Evolutionary conservation across 2,113 vertebrate genomes (phyloP).

Genomic region (Pardalotus punctatus): DNA sequence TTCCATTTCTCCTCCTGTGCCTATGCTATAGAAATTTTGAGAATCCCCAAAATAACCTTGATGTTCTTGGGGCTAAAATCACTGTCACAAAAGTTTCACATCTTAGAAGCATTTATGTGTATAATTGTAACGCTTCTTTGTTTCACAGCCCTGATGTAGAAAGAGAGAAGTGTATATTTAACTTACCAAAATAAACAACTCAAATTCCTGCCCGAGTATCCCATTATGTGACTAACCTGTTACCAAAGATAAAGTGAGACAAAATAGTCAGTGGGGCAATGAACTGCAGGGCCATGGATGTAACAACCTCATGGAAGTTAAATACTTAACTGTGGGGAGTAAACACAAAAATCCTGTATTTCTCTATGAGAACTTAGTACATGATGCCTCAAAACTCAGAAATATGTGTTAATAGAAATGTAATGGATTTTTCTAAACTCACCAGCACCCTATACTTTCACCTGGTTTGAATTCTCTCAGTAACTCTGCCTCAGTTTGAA

Average conservation of each 20-base stretch:
- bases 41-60: background rate
- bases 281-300: background rate
- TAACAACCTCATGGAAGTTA: background rate
- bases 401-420: background rate
- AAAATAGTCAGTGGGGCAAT: background rate
- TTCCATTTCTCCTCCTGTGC: background rate
- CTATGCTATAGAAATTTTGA: background rate
- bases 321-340: background rate
- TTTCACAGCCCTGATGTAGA: background rate
- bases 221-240: background rate
- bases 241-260: background rate
- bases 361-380: background rate
- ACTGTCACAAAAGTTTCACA: background rate
- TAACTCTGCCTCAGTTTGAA: background rate
- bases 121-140: background rate
- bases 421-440: background rate
- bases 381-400: background rate
- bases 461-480: background rate
- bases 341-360: background rate
- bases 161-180: background rate
- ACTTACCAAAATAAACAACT: background rate
- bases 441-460: background rate
- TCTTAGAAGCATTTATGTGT: background rate
- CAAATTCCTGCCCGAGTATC: background rate
- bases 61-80: background rate